These are phyloP conservation scores for Macropodus opercularis DNA, from an alignment of 2,797 vertebrate genomes.

Conservation along the genomic window DNA sequence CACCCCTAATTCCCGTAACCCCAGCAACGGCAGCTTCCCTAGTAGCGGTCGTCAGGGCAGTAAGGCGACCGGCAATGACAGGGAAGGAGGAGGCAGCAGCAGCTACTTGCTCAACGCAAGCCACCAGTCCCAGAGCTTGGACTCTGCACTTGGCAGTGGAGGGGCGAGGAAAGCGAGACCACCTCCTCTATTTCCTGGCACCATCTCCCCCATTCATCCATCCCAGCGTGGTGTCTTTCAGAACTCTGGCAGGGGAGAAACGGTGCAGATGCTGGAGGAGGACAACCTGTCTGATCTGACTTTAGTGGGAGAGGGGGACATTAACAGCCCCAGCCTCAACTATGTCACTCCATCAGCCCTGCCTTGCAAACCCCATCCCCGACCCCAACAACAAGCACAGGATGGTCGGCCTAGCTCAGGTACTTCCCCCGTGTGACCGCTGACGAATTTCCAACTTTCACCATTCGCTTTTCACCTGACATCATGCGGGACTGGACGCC, in stretches of 20 bases:
- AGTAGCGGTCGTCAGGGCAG: constrained; percentile 55
- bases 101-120: constrained; percentile 66
- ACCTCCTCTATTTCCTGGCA: constrained; percentile 73
- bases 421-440: constrained; percentile 89
- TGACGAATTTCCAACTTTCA: constrained; percentile 34
- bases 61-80: constrained; percentile 61
- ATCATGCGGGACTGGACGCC: constrained; percentile 21
- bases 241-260: constrained; percentile 76
- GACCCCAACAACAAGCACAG: constrained; percentile 62
- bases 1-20: constrained; percentile 68
- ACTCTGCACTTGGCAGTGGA: constrained; percentile 76
- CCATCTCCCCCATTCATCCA: constrained; percentile 81
- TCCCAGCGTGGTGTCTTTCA: constrained; percentile 55
- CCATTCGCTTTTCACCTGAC: constrained; percentile 45
- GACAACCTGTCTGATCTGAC: constrained; percentile 77
- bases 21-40: constrained; percentile 67
- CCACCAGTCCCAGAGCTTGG: constrained; percentile 82
- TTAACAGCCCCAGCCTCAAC: constrained; percentile 91
- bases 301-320: constrained; percentile 91
- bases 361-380: constrained; percentile 60
- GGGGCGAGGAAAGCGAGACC: constrained; percentile 76
- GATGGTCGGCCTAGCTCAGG: constrained; percentile 88
- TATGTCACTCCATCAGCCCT: constrained; percentile 84
- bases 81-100: constrained; percentile 54
- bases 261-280: constrained; percentile 82